Evolutionary conservation across 1,140 invertebrate species (phyloP), one percentile per base, ranked within the genome.

Genomic region (Magallana ariakensis): DNA sequence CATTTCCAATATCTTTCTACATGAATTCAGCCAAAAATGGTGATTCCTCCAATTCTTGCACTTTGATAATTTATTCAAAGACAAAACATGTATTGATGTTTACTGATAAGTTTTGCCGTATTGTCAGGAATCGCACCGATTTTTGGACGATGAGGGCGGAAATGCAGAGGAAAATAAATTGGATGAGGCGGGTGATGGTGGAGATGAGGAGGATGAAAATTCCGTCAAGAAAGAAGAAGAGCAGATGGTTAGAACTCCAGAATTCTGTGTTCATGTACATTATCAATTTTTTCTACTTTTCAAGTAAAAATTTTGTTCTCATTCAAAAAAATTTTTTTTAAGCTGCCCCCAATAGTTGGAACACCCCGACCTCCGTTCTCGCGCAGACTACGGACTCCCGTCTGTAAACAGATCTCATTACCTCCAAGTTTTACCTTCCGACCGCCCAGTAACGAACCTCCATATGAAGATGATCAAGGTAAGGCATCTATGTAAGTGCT

Each of bases 71-170:
- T 46, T 46, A 46, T 46, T 46, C 33, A 46, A 46, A 46, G 2
- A 46, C 33, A 46, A 46, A 46, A 46, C 33, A 46, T 46, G 33
- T 46, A 46, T 46, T 46, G 33, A 46, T 46, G 33, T 46, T 46
- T 46, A 46, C 33, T 46, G 33, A 54, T 53, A 53, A 54, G 54
- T 80, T 5, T 46, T 53, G 75, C 46, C 22, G 16, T 80, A 58
- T 87, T 88, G 84, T n/a, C 82, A 94, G 93, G 93, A 94, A 62
- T 93, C 93, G 6, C 92, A 94, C 86, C 90, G 91, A 85, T 89
- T 92, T 80, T 90, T 92, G 87, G 93, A 92, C 86, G 93, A 94
- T 75, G 93, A 94, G 16, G 87, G 87, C 19, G 83, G 83, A 10
- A 85, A 90, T 58, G 84, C 86, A 57, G 58, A 56, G 53, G 87